Evolutionary conservation across 2,797 vertebrate species (phyloP).

Genomic region (Sebastes baramenuke): DNA sequence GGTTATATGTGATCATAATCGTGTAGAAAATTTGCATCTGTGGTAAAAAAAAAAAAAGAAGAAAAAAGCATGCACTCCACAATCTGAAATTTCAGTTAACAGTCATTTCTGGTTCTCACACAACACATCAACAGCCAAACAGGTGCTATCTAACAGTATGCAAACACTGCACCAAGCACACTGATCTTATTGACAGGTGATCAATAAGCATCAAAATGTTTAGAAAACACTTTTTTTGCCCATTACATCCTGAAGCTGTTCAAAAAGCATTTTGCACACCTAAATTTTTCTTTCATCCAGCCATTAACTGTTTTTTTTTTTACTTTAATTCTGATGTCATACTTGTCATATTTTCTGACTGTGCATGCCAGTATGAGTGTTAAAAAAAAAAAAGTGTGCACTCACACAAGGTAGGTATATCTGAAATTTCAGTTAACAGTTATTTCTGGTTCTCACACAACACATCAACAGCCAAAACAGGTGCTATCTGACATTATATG

Average conservation of each 20-base stretch:
- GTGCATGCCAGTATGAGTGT: slow-evolving; percentile 1
- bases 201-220: not conserved
- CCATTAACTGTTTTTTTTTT: not conserved
- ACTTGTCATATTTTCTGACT: not conserved
- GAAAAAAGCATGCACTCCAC: not conserved
- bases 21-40: not conserved
- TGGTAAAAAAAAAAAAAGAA: not conserved
- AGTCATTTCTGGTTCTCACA: not conserved
- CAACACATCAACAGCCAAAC: not conserved
- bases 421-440: not conserved
- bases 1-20: not conserved
- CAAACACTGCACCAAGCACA: not conserved
- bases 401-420: not conserved
- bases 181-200: not conserved
- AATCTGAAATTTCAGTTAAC: not conserved
- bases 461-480: not conserved
- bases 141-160: not conserved
- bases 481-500: not conserved
- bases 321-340: not conserved
- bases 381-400: too few relatives aligned
- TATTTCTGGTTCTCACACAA: not conserved
- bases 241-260: too few relatives aligned
- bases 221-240: not conserved
- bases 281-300: not conserved
- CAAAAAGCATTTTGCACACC: not conserved